Evolutionary conservation across 2,113 vertebrate genomes (phyloP), one percentile per base, ranked within the genome.

Genomic region (Sterna hirundo): DNA sequence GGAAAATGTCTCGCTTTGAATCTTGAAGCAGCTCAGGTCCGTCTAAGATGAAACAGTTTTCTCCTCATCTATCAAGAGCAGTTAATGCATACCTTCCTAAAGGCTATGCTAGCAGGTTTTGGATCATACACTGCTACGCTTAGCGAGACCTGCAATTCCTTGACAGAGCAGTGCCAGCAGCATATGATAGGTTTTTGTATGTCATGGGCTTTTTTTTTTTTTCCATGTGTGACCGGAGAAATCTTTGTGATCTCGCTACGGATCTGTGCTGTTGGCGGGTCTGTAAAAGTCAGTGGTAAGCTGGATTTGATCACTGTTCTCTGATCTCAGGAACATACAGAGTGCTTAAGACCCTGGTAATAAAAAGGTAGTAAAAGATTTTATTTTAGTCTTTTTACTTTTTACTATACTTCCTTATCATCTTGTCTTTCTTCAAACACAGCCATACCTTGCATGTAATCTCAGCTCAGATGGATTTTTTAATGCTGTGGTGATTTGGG

Each of bases 301-400:
- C 1, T 23, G 71, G 26, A 77, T 94, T 95, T 71, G 60, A 93
- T 94, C 58, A 51, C 88, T 86, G 42, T 85, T 78, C 89, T 86
- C 76, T 93, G 82, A 94, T 93, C 76, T 84, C 34, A 6, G 85
- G 90, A 94, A 94, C 65, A 69, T 38, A 88, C 40, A 72, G 84
- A 58, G 74, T 94, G 47, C 91, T 95, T 94, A 95, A 96, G 65
- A 86, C 34, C 11, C 61, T 47, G 47, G 44, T 90, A 91, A 94
- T 95, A 93, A 96, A 95, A 91, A 58, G 52, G 38, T 71, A 88
- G 75, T 95, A 83, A 89, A 94, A 96, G 47, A 61, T 82, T 95
- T 96, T 92, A 96, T 94, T 97, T 89, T 66, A 93, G 75, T 58
- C 96, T 60, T 96, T 96, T 88, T 82, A 84, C 91, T 93, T 96